A percentile compares a stretch with the other conserved stretches of the same genome.
Conservation (phyloP, 1,140 invertebrate species). For the Babylonia areolata region DNA sequence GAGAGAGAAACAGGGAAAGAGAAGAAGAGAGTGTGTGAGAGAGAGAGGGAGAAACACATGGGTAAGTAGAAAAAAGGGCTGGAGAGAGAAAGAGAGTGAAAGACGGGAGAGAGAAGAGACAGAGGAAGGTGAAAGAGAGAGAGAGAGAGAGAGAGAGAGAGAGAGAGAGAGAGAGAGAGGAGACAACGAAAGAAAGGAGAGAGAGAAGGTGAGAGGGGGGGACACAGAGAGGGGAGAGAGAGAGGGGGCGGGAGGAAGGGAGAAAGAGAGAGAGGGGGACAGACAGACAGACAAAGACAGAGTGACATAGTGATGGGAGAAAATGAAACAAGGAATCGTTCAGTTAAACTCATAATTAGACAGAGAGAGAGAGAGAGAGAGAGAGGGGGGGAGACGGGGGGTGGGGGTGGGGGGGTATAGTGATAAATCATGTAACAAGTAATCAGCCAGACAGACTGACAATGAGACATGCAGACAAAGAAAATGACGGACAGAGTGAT, state of each 20-base stretch:
- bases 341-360: no score
- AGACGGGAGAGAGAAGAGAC: background rate
- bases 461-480: no score
- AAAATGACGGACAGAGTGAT: no score
- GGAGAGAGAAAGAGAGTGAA: slow-evolving; percentile 2
- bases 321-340: background rate
- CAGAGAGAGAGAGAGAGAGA: background rate
- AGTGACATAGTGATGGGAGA: background rate
- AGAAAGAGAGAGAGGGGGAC: no score
- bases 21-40: background rate
- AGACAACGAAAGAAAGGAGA: background rate
- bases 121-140: background rate
- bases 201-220: background rate
- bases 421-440: no score
- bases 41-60: background rate
- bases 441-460: no score
- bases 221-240: background rate
- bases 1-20: slow-evolving; percentile 26
- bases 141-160: slow-evolving; percentile 10
- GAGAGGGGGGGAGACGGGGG: background rate
- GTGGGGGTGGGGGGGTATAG: background rate
- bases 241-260: no score
- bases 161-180: background rate
- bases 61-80: background rate
- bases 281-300: no score